phyloP scores from a whole-genome alignment of 2,888 invertebrate species.

The Hydropsyche betteni region DNA sequence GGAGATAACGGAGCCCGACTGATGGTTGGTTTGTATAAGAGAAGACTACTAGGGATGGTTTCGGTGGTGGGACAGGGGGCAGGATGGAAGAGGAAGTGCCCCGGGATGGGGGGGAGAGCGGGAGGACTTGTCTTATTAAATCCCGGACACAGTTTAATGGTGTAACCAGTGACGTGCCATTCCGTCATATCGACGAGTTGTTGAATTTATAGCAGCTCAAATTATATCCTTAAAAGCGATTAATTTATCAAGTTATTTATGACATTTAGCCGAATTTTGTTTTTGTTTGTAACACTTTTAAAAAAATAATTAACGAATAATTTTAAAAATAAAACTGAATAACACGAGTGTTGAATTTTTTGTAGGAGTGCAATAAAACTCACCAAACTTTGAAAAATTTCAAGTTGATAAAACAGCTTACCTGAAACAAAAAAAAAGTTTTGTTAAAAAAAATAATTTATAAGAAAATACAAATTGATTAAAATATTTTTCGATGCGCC shows the following conservation, averaged over 20 bases:
- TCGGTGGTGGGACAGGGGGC: conserved; percentile 24
- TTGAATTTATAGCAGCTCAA: conserved; percentile 16
- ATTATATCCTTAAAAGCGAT: not conserved
- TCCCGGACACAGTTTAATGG: conserved; percentile 52
- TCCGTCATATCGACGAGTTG: conserved; percentile 7
- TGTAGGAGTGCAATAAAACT: not conserved
- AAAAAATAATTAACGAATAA: too few species aligned
- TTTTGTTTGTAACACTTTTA: too few species aligned
- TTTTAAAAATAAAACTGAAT: too few species aligned
- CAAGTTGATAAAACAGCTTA: not conserved
- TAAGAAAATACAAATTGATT: not conserved
- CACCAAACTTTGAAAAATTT: conserved; percentile 1
- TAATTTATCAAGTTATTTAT: too few species aligned
- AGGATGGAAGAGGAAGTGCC: conserved; percentile 8
- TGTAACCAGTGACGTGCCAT: conserved; percentile 46
- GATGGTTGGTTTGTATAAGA: conserved; percentile 50
- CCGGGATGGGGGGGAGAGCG: conserved; percentile 12
- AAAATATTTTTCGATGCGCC: not conserved
- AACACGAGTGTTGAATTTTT: too few species aligned
- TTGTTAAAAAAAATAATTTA: not conserved
- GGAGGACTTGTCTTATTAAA: conserved; percentile 51
- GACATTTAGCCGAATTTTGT: too few species aligned
- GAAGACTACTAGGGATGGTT: conserved; percentile 24
- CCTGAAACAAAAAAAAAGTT: conserved; percentile 16
- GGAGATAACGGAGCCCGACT: conserved; percentile 56